Base-by-base conservation (phyloP, 2,797 vertebrate species). In the Apogon talboti region DNA sequence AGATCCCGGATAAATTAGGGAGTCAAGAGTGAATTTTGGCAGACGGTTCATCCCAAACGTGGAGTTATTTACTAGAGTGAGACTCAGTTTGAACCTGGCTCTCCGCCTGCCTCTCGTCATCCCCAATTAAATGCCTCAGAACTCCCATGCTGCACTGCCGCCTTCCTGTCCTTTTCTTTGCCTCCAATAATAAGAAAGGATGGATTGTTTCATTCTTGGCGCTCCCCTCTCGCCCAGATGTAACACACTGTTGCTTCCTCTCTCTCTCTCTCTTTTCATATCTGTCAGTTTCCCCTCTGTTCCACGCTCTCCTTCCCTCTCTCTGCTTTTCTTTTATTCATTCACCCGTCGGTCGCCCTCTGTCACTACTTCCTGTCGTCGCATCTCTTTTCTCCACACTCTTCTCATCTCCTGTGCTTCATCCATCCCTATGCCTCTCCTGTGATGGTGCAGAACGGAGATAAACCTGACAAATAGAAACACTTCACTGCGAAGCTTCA, bases 161-260 rank as follows among this genome's bases (percentile, higher is more conserved):
- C 69, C 66, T 86, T 81, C 78, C 75, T 86, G 83, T 81, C 68
- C 69, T 61, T 71, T 81, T 71, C 55, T 70, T 65, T 76, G 60
- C 71, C 57, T 81, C 77, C 60, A 65, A 75, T 73, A 79, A 88
- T 60, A 90, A 90, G 86, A 91, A 88, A 84, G 83, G 79, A 71
- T 40, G 58, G 70, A 87, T 91, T 91, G 88, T 91, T 78, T 83
- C 52, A n/a, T 77, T 76, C 81, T 85, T 83, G 81, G 85, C 79
- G 2, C 80, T 75, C 76, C 79, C 78, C 60, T 60, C 81, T 66
- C 60, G 63, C 66, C 74, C 87, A 89, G 83, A 89, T 88, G 86
- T 79, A 74, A 71, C 62, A 76, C 67, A 67, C 71, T 62, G 72
- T 77, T 83, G 67, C 82, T 66, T 68, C 70, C 24, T 28, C 73